Percentiles rank a stretch among this genome's conserved stretches.
Evolutionary conservation across 1,140 invertebrate species (phyloP).

Genomic region (Atta colombica): DNA sequence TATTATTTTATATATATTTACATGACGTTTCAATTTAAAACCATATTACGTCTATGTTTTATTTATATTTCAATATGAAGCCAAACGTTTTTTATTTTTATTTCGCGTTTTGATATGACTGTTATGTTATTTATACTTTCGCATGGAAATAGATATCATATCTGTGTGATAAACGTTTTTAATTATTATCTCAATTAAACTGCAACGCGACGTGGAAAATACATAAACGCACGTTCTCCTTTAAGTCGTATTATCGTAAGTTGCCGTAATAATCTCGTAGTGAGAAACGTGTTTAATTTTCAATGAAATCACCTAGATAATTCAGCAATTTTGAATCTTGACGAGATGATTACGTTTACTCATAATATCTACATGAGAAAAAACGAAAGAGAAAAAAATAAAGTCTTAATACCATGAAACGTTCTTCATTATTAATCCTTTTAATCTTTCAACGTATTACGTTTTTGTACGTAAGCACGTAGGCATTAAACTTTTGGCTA

Average conservation of each 20-base stretch:
- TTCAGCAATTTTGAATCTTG: constrained; percentile 51
- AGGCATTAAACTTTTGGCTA: not conserved
- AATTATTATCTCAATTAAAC: constrained; percentile 14
- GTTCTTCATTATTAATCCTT: constrained; percentile 1
- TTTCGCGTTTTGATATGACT: not conserved
- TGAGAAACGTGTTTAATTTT: constrained; percentile 41
- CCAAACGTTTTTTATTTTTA: constrained; percentile 8
- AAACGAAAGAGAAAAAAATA: not conserved
- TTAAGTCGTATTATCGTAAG: constrained; percentile 17
- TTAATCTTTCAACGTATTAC: constrained; percentile 19
- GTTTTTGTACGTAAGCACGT: not conserved
- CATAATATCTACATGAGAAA: not conserved
- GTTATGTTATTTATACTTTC: not conserved
- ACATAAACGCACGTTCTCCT: constrained; percentile 12
- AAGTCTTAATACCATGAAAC: not conserved
- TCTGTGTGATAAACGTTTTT: constrained; percentile 12
- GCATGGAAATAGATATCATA: not conserved
- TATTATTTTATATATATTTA: not conserved
- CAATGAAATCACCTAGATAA: constrained; percentile 35
- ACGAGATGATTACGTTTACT: constrained; percentile 7
- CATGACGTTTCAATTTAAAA: constrained; percentile 12
- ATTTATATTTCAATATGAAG: constrained; percentile 21
- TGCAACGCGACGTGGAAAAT: not conserved
- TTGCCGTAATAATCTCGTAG: constrained; percentile 14
- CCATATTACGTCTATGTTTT: not conserved